Evolutionary conservation across 2,113 vertebrate genomes (phyloP).

Genomic region (Rhinopomastus cyanomelas): DNA sequence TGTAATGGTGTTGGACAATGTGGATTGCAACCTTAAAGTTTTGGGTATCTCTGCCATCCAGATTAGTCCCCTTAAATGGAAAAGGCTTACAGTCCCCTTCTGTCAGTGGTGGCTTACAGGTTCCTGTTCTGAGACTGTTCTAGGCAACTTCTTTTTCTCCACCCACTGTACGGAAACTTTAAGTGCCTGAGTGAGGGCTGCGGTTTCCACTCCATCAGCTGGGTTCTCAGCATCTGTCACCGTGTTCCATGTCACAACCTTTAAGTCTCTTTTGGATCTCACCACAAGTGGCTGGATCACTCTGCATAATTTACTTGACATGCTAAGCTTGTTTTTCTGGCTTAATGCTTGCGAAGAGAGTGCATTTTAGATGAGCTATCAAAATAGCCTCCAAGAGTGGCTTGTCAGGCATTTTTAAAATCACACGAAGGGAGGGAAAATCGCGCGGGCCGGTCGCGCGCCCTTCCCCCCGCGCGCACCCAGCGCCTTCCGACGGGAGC

Average conservation of each 20-base stretch:
- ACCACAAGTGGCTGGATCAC: conserved; percentile 23
- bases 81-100: neutral
- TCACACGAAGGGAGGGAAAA: too few relatives aligned
- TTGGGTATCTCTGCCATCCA: neutral
- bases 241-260: conserved; percentile 26
- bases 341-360: neutral
- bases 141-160: neutral
- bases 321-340: conserved; percentile 30
- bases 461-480: too few relatives aligned
- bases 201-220: conserved; percentile 4
- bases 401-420: conserved; percentile 14
- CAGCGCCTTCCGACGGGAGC: too few relatives aligned
- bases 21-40: neutral
- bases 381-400: neutral
- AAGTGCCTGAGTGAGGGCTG: neutral
- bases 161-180: neutral
- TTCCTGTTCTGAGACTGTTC: neutral
- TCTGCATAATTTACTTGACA: conserved; percentile 56
- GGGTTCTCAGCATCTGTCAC: conserved; percentile 21
- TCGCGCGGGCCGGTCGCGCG: too few relatives aligned
- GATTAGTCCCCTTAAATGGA: neutral
- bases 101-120: neutral
- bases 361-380: neutral
- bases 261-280: conserved; percentile 29
- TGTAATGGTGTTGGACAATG: neutral